A percentile compares a stretch with the other conserved stretches of the same genome.
phyloP scores from a whole-genome alignment of 2,888 invertebrate genomes.

The Tetramorium bicarinatum region DNA sequence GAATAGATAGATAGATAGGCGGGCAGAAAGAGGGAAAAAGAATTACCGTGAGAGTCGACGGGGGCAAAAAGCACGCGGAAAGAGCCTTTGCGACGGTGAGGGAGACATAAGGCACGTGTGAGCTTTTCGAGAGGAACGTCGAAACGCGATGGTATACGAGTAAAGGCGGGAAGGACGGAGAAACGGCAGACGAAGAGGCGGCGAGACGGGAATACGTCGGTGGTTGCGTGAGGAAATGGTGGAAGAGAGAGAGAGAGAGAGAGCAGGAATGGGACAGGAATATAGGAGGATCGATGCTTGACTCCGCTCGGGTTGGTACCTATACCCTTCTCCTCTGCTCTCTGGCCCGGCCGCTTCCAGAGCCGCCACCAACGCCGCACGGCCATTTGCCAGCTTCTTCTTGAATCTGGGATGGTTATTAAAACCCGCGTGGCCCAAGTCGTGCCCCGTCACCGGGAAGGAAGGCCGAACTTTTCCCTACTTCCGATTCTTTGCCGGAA shows the following conservation, averaged over 20 bases:
- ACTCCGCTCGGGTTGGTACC: conserved; percentile 72
- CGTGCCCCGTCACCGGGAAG: conserved; percentile 53
- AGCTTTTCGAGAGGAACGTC: conserved; percentile 50
- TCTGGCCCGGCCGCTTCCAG: conserved; percentile 66
- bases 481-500: conserved; percentile 75
- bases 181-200: conserved; percentile 9
- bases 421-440: conserved; percentile 75
- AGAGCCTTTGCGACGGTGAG: conserved; percentile 48
- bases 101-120: conserved; percentile 62
- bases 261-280: conserved; percentile 65
- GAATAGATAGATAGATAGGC: conserved; percentile 61
- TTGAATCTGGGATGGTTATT: conserved; percentile 79
- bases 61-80: conserved; percentile 41
- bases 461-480: conserved; percentile 66
- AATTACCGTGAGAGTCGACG: conserved; percentile 35
- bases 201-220: conserved; percentile 46
- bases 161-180: conserved; percentile 31
- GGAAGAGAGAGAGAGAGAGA: conserved; percentile 46
- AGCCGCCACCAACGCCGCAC: conserved; percentile 73
- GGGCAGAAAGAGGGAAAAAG: conserved; percentile 46
- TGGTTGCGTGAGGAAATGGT: conserved; percentile 57
- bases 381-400: conserved; percentile 82
- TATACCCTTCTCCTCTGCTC: conserved; percentile 44
- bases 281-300: conserved; percentile 80
- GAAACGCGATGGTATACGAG: conserved; percentile 31